Evolutionary conservation across 2,113 vertebrate species (phyloP).

Genomic region (Clinocottus analis): DNA sequence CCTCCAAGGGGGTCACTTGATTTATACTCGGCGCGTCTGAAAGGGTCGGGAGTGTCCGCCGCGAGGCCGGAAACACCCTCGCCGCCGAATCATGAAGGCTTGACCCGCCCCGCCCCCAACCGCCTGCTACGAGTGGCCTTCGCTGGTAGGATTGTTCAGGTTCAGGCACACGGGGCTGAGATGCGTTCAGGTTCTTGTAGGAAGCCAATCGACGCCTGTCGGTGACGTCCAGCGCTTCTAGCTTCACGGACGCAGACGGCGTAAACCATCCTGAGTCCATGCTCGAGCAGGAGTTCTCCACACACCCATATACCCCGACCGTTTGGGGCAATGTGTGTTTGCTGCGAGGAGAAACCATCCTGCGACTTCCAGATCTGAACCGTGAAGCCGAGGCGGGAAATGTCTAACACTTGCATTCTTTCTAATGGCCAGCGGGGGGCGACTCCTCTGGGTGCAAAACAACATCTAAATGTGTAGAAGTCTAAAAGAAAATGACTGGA

Average conservation of each 20-base stretch:
- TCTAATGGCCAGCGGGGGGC: too few relatives aligned
- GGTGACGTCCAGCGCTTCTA: neutral
- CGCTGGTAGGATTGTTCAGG: neutral
- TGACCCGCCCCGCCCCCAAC: neutral
- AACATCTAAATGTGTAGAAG: too few relatives aligned
- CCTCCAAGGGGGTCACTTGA: too few relatives aligned
- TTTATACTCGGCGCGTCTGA: too few relatives aligned
- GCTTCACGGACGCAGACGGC: too few relatives aligned
- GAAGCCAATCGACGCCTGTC: neutral
- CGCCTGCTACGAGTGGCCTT: neutral
- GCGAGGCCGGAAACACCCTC: too few relatives aligned
- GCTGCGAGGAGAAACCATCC: neutral
- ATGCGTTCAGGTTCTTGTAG: neutral
- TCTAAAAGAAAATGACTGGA: too few relatives aligned
- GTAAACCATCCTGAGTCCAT: neutral
- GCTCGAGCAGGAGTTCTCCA: neutral
- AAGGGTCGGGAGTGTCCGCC: too few relatives aligned
- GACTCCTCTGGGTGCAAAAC: too few relatives aligned
- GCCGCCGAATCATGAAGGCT: neutral
- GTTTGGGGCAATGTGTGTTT: neutral
- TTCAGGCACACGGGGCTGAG: neutral
- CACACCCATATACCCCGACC: neutral
- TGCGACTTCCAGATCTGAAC: too few relatives aligned
- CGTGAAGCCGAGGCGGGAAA: too few relatives aligned
- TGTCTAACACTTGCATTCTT: too few relatives aligned